These are phyloP conservation scores for Chelmon rostratus DNA, from an alignment of 2,797 vertebrate species.

Conservation along the genomic window DNA sequence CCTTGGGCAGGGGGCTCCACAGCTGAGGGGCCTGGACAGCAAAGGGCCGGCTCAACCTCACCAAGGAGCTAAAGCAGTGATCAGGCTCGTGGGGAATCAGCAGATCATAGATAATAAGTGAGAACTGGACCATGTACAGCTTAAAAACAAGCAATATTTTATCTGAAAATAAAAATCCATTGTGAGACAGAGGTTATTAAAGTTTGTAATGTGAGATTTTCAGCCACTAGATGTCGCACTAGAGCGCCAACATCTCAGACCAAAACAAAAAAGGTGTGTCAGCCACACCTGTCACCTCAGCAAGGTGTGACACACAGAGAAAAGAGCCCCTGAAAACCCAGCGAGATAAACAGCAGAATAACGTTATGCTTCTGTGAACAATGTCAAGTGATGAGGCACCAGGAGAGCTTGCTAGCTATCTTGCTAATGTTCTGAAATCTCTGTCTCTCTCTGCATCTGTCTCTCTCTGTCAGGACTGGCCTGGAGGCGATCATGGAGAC, in stretches of 20 bases:
- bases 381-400: too few relatives aligned
- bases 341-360: too few relatives aligned
- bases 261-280: too few relatives aligned
- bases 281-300: too few relatives aligned
- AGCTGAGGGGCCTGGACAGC: too few relatives aligned
- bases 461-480: slow-evolving; percentile 88
- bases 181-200: background rate
- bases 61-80: background rate
- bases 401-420: too few relatives aligned
- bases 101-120: background rate
- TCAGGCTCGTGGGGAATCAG: background rate
- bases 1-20: background rate
- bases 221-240: too few relatives aligned
- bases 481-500: slow-evolving; percentile 99
- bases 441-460: slow-evolving; percentile 42
- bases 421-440: slow-evolving; percentile 13
- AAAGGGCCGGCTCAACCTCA: background rate
- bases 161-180: background rate
- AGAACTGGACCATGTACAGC: background rate
- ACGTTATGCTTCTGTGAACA: too few relatives aligned
- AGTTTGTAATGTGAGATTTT: too few relatives aligned
- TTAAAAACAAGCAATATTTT: slow-evolving; percentile 10
- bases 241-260: too few relatives aligned
- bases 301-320: too few relatives aligned
- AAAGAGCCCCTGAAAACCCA: too few relatives aligned